phyloP scores from a whole-genome alignment of 2,797 vertebrate species.

The Pogonophryne albipinna region DNA sequence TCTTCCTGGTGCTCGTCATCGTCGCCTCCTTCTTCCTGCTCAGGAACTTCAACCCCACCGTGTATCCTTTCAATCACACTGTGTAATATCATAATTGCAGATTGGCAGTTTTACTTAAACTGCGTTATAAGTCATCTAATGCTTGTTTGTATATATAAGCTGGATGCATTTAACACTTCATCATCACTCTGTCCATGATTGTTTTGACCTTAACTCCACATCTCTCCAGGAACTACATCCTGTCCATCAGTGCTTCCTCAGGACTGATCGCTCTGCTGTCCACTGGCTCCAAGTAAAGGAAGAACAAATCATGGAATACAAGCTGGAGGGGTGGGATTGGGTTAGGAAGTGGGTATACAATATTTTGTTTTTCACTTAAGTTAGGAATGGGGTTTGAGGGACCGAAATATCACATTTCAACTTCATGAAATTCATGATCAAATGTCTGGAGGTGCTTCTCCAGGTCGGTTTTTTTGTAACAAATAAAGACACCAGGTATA shows the following conservation, averaged over 20 bases:
- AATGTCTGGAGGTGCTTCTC: slow-evolving; percentile 81
- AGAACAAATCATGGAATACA: slow-evolving; percentile 6
- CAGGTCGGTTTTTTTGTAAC: slow-evolving; percentile 81
- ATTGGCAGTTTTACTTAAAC: neutral
- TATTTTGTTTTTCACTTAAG: slow-evolving; percentile 51
- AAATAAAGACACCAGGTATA: slow-evolving; percentile 79
- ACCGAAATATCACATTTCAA: slow-evolving; percentile 69
- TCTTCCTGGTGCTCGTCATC: slow-evolving; percentile 96
- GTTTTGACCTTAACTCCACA: slow-evolving; percentile 84
- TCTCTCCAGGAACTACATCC: slow-evolving; percentile 93
- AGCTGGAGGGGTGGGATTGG: neutral
- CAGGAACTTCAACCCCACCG: slow-evolving; percentile 99
- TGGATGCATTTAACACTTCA: neutral
- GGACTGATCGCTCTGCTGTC: slow-evolving; percentile 98
- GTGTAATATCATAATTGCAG: no score
- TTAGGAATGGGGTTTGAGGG: slow-evolving; percentile 28
- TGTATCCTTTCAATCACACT: slow-evolving; percentile 91
- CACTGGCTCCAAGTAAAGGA: slow-evolving; percentile 95
- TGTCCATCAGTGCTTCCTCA: slow-evolving; percentile 96
- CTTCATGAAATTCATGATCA: slow-evolving; percentile 85
- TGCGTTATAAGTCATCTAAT: neutral
- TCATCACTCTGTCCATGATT: rapidly evolving
- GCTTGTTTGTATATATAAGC: neutral
- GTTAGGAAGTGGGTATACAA: slow-evolving; percentile 1
- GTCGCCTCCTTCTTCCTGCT: slow-evolving; percentile 96